Conservation (phyloP, 2,888 invertebrate species). For the Rhagophthalmus giganteus region DNA sequence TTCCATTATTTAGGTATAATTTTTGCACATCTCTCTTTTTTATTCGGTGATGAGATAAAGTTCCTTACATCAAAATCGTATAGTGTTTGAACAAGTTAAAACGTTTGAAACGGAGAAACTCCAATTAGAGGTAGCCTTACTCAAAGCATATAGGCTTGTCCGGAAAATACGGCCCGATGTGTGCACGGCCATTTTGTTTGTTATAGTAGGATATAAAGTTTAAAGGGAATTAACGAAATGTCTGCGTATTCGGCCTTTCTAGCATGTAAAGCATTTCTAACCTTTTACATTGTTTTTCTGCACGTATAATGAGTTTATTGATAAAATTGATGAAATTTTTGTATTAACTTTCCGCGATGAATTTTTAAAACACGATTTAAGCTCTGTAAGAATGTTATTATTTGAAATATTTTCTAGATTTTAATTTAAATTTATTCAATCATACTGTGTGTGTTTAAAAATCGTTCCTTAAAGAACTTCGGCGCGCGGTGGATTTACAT, state of each 20-base stretch:
- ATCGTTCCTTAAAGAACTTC: too few relatives aligned
- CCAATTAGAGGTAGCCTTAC: constrained; percentile 27
- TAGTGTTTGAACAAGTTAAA: constrained; percentile 28
- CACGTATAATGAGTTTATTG: constrained; percentile 16
- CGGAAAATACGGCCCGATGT: constrained; percentile 27
- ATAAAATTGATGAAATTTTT: constrained; percentile 10
- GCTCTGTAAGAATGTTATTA: too few relatives aligned
- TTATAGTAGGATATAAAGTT: constrained; percentile 28
- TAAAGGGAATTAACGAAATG: constrained; percentile 30
- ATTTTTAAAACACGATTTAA: too few relatives aligned
- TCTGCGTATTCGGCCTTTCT: constrained; percentile 22
- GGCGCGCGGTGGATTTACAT: too few relatives aligned
- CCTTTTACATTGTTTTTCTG: constrained; percentile 16
- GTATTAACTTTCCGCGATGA: too few relatives aligned
- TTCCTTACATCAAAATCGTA: constrained; percentile 23
- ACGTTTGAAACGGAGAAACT: constrained; percentile 28
- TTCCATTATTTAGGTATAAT: too few relatives aligned
- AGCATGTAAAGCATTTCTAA: constrained; percentile 21
- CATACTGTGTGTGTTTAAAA: too few relatives aligned
- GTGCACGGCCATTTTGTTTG: constrained; percentile 36
- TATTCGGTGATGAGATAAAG: too few relatives aligned
- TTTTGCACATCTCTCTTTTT: too few relatives aligned
- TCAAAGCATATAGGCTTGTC: constrained; percentile 26
- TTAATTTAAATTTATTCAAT: too few relatives aligned
- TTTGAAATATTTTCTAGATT: too few relatives aligned